Evolutionary conservation across 2,888 invertebrate genomes (phyloP).

Genomic region (Campopleginae sp.): DNA sequence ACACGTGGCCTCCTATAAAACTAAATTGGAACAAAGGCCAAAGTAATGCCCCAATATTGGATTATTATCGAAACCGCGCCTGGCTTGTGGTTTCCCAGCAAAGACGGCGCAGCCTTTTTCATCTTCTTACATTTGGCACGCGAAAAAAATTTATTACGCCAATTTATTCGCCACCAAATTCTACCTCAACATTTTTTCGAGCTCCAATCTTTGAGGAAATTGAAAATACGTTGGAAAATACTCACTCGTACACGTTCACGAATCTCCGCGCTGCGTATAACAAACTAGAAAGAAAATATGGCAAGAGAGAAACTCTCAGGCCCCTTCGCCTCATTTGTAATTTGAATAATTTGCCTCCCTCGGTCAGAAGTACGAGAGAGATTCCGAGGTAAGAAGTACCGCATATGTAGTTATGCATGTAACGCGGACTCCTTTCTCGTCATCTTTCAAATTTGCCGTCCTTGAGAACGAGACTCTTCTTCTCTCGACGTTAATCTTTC

Average conservation of each 20-base stretch:
- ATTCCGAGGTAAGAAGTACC: constrained; percentile 42
- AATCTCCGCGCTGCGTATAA: constrained; percentile 60
- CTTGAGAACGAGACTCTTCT: constrained; percentile 62
- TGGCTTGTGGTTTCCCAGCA: constrained; percentile 10
- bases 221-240: not conserved
- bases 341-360: constrained; percentile 77
- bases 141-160: not conserved
- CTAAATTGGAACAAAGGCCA: constrained; percentile 58
- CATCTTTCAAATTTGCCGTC: constrained; percentile 63
- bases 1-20: constrained; percentile 29
- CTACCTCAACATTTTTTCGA: not conserved
- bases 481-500: not conserved
- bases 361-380: constrained; percentile 35
- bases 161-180: not conserved
- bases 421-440: constrained; percentile 39
- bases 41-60: constrained; percentile 58
- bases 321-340: constrained; percentile 67
- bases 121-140: constrained; percentile 8
- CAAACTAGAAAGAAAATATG: constrained; percentile 70
- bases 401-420: constrained; percentile 21
- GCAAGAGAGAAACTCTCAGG: constrained; percentile 67
- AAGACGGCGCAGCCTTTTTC: not conserved
- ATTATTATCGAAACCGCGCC: constrained; percentile 50
- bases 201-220: not conserved
- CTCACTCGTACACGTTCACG: constrained; percentile 29